Conservation (phyloP, 92 coral and sea anemone species). For the Meandrina meandrites region DNA sequence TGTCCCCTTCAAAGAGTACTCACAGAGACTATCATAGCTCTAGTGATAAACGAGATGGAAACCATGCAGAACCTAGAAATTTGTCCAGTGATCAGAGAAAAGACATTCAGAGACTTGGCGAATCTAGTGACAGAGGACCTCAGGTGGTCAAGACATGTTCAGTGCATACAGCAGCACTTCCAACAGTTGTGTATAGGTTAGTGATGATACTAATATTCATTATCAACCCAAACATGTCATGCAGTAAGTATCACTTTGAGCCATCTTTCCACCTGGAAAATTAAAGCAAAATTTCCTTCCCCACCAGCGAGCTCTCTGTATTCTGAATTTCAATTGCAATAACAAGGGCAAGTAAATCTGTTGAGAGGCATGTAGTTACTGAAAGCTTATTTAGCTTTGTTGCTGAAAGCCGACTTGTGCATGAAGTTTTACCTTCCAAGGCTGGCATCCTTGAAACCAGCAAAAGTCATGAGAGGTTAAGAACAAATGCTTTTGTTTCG, state of each 20-base stretch:
- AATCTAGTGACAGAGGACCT: slow-evolving; percentile 70
- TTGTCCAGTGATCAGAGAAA: slow-evolving; percentile 52
- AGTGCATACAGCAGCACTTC: slow-evolving; percentile 89
- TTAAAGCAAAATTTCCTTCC: background rate
- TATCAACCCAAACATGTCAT: background rate
- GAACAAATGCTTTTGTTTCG: too few relatives aligned
- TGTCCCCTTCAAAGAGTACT: slow-evolving; percentile 42
- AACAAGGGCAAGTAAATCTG: background rate
- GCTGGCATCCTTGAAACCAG: too few relatives aligned
- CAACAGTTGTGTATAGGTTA: slow-evolving; percentile 88
- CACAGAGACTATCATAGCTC: slow-evolving; percentile 43
- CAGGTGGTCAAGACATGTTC: slow-evolving; percentile 89
- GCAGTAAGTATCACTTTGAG: background rate
- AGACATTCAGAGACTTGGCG: slow-evolving; percentile 53
- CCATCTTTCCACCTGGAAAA: background rate
- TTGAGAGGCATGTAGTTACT: background rate
- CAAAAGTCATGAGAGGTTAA: too few relatives aligned
- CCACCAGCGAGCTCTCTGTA: background rate
- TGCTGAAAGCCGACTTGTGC: too few relatives aligned
- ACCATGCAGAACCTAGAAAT: slow-evolving; percentile 35
- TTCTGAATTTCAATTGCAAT: background rate
- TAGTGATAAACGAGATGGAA: slow-evolving; percentile 47
- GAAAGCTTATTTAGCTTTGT: background rate
- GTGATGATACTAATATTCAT: background rate
- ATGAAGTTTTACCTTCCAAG: too few relatives aligned